A percentile compares a stretch with the other conserved stretches of the same genome.
These are phyloP conservation scores for Pelmatolapia mariae DNA, from an alignment of 2,113 vertebrate genomes.

Conservation along the genomic window DNA sequence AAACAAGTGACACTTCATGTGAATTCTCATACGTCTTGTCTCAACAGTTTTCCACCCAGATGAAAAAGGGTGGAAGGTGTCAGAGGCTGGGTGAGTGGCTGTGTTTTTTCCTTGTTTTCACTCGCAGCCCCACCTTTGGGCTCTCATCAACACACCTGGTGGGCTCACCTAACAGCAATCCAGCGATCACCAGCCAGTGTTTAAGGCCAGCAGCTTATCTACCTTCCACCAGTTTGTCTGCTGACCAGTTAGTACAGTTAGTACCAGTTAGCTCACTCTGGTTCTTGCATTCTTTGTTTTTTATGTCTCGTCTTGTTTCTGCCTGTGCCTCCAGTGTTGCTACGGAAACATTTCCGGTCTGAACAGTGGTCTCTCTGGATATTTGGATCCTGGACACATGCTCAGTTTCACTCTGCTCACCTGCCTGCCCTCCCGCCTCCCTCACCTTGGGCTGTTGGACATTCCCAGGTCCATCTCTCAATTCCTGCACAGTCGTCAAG, in stretches of 20 bases:
- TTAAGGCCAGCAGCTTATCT: background rate
- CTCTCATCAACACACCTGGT: background rate
- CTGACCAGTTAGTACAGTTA: background rate
- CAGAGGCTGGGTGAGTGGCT: background rate
- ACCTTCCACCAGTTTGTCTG: background rate
- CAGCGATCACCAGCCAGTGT: background rate
- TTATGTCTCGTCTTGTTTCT: background rate
- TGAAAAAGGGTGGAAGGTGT: background rate
- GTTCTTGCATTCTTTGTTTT: fast-evolving
- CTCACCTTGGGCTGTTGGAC: background rate
- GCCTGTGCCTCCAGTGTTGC: background rate
- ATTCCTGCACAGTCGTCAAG: background rate
- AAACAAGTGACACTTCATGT: background rate
- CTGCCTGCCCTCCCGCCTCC: background rate
- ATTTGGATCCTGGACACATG: background rate
- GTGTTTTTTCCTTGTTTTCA: background rate
- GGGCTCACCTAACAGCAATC: background rate
- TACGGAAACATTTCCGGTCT: background rate
- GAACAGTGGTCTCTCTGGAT: background rate
- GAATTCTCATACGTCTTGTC: background rate
- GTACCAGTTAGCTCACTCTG: background rate
- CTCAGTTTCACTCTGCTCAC: fast-evolving
- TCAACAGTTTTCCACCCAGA: fast-evolving
- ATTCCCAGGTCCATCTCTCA: background rate
- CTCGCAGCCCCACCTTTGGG: background rate